phyloP scores from a whole-genome alignment of 2,113 vertebrate species.

The Amphilophus citrinellus region DNA sequence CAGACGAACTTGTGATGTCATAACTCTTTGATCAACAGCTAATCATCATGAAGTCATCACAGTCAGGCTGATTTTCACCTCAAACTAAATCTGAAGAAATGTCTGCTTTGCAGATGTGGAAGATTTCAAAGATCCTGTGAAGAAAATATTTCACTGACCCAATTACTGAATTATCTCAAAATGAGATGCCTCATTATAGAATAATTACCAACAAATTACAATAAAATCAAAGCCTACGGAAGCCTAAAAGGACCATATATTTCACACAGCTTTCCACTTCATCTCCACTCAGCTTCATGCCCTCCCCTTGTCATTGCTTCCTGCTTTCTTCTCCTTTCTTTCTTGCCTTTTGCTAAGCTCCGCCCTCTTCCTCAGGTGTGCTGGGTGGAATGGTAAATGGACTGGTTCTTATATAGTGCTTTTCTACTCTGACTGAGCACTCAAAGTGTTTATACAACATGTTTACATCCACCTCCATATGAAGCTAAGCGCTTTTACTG shows the following conservation, averaged over 20 bases:
- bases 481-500: no score
- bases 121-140: neutral
- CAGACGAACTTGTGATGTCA: no score
- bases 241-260: neutral
- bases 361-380: no score
- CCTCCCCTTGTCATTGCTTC: neutral
- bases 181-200: neutral
- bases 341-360: no score
- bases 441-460: no score
- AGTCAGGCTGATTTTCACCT: neutral
- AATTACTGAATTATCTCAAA: neutral
- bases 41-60: neutral
- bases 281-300: no score
- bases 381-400: no score
- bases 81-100: neutral
- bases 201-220: neutral
- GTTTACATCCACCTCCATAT: no score
- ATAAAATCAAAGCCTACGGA: neutral
- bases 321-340: neutral
- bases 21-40: no score
- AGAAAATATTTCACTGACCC: neutral
- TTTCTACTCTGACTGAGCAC: no score
- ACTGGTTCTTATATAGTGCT: no score
- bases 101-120: neutral
- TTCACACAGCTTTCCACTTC: no score